Conservation (phyloP, 2,888 invertebrate species). For the Trichogramma dendrolimi region DNA sequence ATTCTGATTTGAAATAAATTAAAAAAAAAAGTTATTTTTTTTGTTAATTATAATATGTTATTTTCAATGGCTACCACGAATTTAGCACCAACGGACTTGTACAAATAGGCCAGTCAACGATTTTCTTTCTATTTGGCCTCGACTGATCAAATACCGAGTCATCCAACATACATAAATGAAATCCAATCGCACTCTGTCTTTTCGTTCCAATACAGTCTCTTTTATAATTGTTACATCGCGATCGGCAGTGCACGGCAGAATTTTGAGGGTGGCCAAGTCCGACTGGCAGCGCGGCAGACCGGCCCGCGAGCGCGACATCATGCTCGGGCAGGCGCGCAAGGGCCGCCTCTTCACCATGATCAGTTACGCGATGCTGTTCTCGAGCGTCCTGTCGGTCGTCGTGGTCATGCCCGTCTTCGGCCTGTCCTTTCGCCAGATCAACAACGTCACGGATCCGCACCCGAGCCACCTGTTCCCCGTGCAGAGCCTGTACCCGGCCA, state of each 20-base stretch:
- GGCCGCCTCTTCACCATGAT: constrained; percentile 11
- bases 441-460: constrained; percentile 13
- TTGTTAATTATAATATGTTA: too few relatives aligned
- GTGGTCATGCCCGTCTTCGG: constrained; percentile 4
- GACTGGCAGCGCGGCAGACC: background rate
- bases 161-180: too few relatives aligned
- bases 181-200: too few relatives aligned
- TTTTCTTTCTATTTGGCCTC: too few relatives aligned
- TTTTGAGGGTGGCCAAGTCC: background rate
- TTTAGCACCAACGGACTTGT: too few relatives aligned
- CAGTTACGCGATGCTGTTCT: constrained; percentile 11
- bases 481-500: constrained; percentile 6
- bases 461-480: background rate
- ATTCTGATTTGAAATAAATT: too few relatives aligned
- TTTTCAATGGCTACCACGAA: too few relatives aligned
- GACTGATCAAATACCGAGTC: too few relatives aligned
- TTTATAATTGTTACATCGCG: too few relatives aligned
- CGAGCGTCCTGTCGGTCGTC: background rate
- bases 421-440: constrained; percentile 1
- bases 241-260: background rate
- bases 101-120: too few relatives aligned
- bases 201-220: too few relatives aligned
- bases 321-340: constrained; percentile 4
- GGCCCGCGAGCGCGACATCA: background rate
- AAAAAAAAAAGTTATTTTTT: too few relatives aligned